Evolutionary conservation across 1,140 invertebrate species (phyloP).

Genomic region (Drosophila orosa): DNA sequence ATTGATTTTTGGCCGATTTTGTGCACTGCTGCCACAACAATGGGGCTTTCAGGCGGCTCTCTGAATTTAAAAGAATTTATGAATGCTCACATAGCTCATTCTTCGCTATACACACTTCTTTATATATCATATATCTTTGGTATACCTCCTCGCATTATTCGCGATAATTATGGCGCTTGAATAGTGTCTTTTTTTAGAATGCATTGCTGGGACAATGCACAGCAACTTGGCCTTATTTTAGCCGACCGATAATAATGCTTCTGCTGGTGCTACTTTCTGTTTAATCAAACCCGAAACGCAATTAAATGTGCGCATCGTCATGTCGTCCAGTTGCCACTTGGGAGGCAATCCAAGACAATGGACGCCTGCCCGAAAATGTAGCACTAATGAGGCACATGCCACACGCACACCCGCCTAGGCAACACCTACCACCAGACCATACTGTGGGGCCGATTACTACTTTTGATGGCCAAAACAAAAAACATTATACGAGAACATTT

Average conservation of each 20-base stretch:
- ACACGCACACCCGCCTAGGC: constrained; percentile 22
- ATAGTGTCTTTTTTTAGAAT: background rate
- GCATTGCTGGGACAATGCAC: constrained; percentile 23
- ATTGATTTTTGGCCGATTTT: constrained; percentile 2
- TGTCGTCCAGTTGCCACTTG: constrained; percentile 54
- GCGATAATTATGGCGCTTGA: constrained; percentile 18
- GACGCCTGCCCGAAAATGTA: constrained; percentile 42
- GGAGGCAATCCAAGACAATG: constrained; percentile 49
- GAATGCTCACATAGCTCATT: background rate
- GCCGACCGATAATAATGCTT: background rate
- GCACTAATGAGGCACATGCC: constrained; percentile 63
- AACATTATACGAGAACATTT: background rate
- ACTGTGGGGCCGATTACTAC: background rate
- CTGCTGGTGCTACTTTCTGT: constrained; percentile 37
- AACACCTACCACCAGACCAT: background rate
- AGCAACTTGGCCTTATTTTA: constrained; percentile 37
- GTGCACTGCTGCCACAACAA: background rate
- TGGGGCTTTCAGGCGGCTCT: background rate
- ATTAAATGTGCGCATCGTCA: constrained; percentile 59
- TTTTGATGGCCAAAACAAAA: background rate
- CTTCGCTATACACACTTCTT: background rate
- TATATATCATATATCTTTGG: background rate
- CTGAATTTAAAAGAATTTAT: background rate
- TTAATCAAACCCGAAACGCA: constrained; percentile 62
- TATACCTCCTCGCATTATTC: constrained; percentile 3